These are phyloP conservation scores for Apis laboriosa DNA, from an alignment of 1,140 invertebrate genomes.

Conservation along the genomic window DNA sequence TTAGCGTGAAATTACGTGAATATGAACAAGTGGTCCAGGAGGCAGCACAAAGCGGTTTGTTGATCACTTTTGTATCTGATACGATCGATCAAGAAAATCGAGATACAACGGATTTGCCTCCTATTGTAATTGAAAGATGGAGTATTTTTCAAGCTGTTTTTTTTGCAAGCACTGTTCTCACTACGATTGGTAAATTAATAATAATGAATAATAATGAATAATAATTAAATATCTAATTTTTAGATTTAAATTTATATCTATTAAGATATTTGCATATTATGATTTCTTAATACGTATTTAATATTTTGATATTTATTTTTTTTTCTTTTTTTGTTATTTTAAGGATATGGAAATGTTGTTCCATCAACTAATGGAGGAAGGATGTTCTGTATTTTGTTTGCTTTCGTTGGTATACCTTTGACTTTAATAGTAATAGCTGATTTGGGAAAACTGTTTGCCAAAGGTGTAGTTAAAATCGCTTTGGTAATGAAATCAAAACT, in stretches of 20 bases:
- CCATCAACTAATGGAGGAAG: conserved; percentile 92
- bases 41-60: conserved; percentile 84
- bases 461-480: conserved; percentile 82
- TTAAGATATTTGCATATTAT: not conserved
- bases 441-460: conserved; percentile 93
- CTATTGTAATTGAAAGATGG: conserved; percentile 84
- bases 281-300: not conserved
- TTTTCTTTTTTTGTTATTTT: conserved; percentile 55
- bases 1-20: conserved; percentile 60
- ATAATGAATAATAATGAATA: not conserved
- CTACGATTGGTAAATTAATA: conserved; percentile 83
- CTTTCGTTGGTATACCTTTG: conserved; percentile 95
- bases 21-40: conserved; percentile 82
- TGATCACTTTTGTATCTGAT: conserved; percentile 65
- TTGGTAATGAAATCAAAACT: conserved; percentile 62
- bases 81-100: conserved; percentile 37
- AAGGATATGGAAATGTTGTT: conserved; percentile 97
- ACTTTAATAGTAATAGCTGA: conserved; percentile 96
- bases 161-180: conserved; percentile 91
- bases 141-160: conserved; percentile 90
- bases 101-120: conserved; percentile 68
- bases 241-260: too few relatives aligned
- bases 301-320: not conserved
- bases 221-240: too few relatives aligned
- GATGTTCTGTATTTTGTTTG: conserved; percentile 95